These are phyloP conservation scores for Spea bombifrons DNA, from an alignment of 2,113 vertebrate genomes.

Conservation along the genomic window DNA sequence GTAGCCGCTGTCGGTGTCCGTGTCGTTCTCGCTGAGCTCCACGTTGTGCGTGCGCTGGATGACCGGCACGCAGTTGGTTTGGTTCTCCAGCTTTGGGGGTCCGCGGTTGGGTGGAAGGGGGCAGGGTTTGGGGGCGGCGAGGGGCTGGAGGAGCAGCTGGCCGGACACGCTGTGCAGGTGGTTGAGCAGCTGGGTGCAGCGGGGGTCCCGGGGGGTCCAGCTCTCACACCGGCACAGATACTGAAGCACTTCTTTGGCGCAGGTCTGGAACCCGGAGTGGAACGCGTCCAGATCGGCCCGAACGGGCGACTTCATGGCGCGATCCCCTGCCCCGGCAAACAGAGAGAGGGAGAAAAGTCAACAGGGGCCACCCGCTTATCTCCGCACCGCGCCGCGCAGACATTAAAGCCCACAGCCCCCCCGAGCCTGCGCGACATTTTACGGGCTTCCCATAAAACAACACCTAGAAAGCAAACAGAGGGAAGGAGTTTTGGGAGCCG, in stretches of 20 bases:
- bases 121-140: slow-evolving; percentile 54
- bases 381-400: not conserved
- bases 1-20: slow-evolving; percentile 94
- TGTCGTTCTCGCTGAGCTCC: slow-evolving; percentile 87
- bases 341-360: slow-evolving; percentile 37
- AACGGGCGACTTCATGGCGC: slow-evolving; percentile 78
- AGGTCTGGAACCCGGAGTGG: slow-evolving; percentile 91
- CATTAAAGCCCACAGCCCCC: not conserved
- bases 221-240: slow-evolving; percentile 86
- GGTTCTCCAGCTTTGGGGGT: slow-evolving; percentile 69
- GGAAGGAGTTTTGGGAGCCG: not conserved
- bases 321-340: slow-evolving; percentile 71
- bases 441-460: not conserved
- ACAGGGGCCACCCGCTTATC: slow-evolving; percentile 11
- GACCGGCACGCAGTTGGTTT: slow-evolving; percentile 89
- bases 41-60: slow-evolving; percentile 88
- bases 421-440: not conserved
- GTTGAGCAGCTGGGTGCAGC: slow-evolving; percentile 82
- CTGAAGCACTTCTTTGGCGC: slow-evolving; percentile 92
- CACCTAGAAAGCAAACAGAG: not conserved
- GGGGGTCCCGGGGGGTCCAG: slow-evolving; percentile 86
- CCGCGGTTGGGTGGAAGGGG: slow-evolving; percentile 58
- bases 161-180: slow-evolving; percentile 85
- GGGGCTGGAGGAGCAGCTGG: slow-evolving; percentile 76
- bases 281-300: slow-evolving; percentile 88